Conservation (phyloP, 2,888 invertebrate species). For the Erebia ligea region DNA sequence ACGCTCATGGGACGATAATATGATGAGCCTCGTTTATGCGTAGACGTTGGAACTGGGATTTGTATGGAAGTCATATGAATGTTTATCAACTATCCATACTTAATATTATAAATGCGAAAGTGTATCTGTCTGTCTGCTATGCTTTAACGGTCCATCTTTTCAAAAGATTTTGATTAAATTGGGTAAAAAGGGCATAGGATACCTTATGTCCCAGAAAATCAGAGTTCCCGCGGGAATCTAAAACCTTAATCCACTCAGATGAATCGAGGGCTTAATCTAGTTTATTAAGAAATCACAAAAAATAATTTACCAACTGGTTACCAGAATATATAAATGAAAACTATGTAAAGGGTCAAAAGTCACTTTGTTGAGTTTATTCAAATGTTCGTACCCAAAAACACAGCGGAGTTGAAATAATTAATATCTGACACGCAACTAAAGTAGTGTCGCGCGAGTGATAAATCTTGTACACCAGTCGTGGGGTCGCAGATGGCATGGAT, state of each 20-base stretch:
- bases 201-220: no score
- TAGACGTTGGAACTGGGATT: conserved; percentile 35
- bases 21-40: conserved; percentile 47
- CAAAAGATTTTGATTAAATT: no score
- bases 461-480: conserved; percentile 66
- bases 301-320: neutral
- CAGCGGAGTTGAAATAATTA: conserved; percentile 37
- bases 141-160: no score
- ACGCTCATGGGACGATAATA: conserved; percentile 51
- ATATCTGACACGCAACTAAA: conserved; percentile 43
- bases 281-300: neutral
- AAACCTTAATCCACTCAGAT: no score
- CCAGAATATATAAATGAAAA: conserved; percentile 3
- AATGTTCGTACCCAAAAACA: conserved; percentile 22
- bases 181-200: no score
- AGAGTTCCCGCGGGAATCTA: no score
- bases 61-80: neutral
- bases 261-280: neutral
- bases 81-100: neutral
- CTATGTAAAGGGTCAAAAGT: conserved; percentile 17
- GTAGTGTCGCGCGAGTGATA: conserved; percentile 58
- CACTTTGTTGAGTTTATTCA: conserved; percentile 6
- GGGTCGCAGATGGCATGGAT: conserved; percentile 74
- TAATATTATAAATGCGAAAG: no score
- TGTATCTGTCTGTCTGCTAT: no score